Base-by-base conservation (phyloP, 2,113 vertebrate genomes). In the Rhinopithecus roxellana region DNA sequence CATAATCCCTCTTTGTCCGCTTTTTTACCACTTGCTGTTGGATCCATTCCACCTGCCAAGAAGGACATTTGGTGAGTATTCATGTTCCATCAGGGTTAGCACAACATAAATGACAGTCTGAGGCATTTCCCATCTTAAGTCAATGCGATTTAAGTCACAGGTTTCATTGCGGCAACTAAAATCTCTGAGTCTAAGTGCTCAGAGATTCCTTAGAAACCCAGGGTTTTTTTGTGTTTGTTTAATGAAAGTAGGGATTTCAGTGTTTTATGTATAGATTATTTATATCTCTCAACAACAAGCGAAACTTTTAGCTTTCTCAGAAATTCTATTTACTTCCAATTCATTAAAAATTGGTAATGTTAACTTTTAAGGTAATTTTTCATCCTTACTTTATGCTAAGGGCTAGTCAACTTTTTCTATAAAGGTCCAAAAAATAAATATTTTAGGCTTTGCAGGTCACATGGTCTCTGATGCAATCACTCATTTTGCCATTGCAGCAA, bases 1-100 rank as follows among this genome's bases (percentile, higher is more conserved):
- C 99, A 98, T 99, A 99, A 99, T 99, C 99, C 97, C 99, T 99
- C 98, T 99, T 99, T 98, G 99, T 99, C 97, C 99, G 99, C 98
- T 99, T 99, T 98, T 99, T 99, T 67, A 99, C 99, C 98, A 99
- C 99, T 98, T 99, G 99, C 97, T 99, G 99, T 98, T 99, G 98
- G 98, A 99, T 99, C 99, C 99, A 99, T 97, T 99, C 99, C 99
- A 99, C 99, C 99, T 99, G 99, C 98, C 98, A 98, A 98, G 67
- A 94, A 98, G 69, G 43, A 98, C 79, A 97, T 75, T 79, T 10
- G 55, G 69, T 98, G 97, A 98, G 80, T 94, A 59, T 95, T 97
- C 96, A 6, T 3, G n/a, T 89, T 94, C 86, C 18, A 17, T 72
- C 27, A n/a, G 75, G 94, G 96, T 96, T 84, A 96, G 38, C 52